A percentile compares a stretch with the other conserved stretches of the same genome.
These are phyloP conservation scores for Metridium senile DNA, from an alignment of 92 coral and sea anemone genomes.

Conservation along the genomic window DNA sequence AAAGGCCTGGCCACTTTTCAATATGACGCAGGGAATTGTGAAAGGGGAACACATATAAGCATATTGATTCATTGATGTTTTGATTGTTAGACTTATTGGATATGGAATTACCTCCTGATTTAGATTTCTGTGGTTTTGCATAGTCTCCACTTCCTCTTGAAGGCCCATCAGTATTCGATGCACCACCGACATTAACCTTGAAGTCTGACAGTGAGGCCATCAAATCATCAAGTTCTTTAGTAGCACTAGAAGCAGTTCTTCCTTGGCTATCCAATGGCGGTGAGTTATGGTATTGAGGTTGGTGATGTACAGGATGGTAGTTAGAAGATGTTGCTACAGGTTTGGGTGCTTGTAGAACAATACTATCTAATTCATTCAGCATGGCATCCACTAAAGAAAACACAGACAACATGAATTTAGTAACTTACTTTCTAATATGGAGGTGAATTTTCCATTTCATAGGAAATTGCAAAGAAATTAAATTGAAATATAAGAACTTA, in stretches of 20 bases:
- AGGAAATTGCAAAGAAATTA: too few species aligned
- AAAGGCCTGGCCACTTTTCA: too few species aligned
- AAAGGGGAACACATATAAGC: too few species aligned
- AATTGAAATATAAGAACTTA: too few species aligned
- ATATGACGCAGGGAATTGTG: too few species aligned
- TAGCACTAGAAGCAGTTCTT: conserved; percentile 95
- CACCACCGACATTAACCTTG: conserved; percentile 90
- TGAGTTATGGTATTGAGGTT: conserved; percentile 51
- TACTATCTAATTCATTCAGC: conserved; percentile 61
- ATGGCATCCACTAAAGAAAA: conserved; percentile 50
- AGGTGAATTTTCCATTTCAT: too few species aligned
- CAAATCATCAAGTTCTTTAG: conserved; percentile 93
- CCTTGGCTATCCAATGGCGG: conserved; percentile 63
- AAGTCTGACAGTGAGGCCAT: conserved; percentile 99
- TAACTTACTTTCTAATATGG: too few species aligned
- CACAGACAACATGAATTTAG: neutral
- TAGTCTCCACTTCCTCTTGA: conserved; percentile 89
- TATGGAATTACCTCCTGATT: conserved; percentile 35
- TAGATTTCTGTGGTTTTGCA: conserved; percentile 91
- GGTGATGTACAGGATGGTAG: conserved; percentile 45
- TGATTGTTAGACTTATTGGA: too few species aligned
- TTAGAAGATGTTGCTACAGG: conserved; percentile 37
- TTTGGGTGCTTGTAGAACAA: conserved; percentile 33
- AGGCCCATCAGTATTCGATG: conserved; percentile 65
- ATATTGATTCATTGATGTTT: too few species aligned